Evolutionary conservation across 2,888 invertebrate genomes (phyloP).

Genomic region (Gari tellinella): DNA sequence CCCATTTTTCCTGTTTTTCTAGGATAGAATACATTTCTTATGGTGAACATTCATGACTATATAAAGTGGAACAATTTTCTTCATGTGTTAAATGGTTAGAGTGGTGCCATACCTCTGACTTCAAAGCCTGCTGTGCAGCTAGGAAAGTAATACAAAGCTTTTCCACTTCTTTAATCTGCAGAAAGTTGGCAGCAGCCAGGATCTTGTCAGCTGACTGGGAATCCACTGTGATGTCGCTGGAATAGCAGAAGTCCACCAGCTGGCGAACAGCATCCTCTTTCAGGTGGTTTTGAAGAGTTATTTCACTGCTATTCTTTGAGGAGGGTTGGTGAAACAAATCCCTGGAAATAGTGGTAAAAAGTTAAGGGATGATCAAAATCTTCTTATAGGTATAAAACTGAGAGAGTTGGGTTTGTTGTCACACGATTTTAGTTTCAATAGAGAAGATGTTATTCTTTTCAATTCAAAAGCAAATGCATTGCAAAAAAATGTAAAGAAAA

Average conservation of each 20-base stretch:
- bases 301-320: conserved; percentile 49
- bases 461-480: too few species aligned
- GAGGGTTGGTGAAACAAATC: conserved; percentile 61
- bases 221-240: conserved; percentile 67
- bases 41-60: too few species aligned
- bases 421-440: too few species aligned
- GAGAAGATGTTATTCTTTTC: too few species aligned
- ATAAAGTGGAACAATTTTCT: too few species aligned
- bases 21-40: too few species aligned
- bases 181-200: conserved; percentile 62
- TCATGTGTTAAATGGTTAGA: too few species aligned
- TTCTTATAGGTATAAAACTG: too few species aligned
- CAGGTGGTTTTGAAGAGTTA: conserved; percentile 52
- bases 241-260: conserved; percentile 67
- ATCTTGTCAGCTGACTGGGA: conserved; percentile 67
- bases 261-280: conserved; percentile 60
- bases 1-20: too few species aligned
- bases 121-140: conserved; percentile 67
- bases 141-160: conserved; percentile 68
- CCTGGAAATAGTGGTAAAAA: conserved; percentile 19
- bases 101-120: conserved; percentile 59
- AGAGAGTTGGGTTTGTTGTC: too few species aligned
- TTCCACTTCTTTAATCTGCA: conserved; percentile 69
- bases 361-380: background rate
- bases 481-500: too few species aligned